These are phyloP conservation scores for Halisarca cf. caerulea DNA, from an alignment of 37 sponge, comb jelly and placozoan genomes.

Conservation along the genomic window DNA sequence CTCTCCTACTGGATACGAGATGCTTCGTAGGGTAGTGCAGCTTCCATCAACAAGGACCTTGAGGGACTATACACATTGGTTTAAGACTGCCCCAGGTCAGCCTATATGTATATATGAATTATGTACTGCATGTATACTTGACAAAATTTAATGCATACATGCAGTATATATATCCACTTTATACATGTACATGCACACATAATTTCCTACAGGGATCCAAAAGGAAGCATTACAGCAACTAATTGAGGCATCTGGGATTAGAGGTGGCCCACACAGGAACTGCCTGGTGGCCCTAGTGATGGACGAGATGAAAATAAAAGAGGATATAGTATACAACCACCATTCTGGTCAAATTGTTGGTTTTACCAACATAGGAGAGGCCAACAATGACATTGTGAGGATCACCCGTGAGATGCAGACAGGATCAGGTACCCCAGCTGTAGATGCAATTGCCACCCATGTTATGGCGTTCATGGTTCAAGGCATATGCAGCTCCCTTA, in stretches of 20 bases:
- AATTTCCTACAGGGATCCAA: too few relatives aligned
- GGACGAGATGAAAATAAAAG: constrained; percentile 24
- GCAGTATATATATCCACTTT: too few relatives aligned
- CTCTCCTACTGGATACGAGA: too few relatives aligned
- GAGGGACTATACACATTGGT: too few relatives aligned
- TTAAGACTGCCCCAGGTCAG: too few relatives aligned
- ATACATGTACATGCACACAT: too few relatives aligned
- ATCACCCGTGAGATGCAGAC: neutral
- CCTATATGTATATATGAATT: neutral
- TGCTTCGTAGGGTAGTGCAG: too few relatives aligned
- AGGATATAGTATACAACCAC: constrained; percentile 7
- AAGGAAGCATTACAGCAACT: too few relatives aligned
- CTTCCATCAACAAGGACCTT: too few relatives aligned
- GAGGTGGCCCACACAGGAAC: too few relatives aligned
- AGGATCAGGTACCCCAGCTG: neutral
- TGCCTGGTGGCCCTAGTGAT: neutral
- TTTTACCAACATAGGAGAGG: constrained; percentile 16
- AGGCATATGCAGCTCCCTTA: constrained; percentile 2
- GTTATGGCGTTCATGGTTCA: constrained; percentile 27
- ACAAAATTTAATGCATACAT: neutral
- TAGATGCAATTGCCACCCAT: constrained; percentile 9
- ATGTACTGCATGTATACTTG: neutral
- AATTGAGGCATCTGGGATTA: too few relatives aligned
- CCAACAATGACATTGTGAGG: neutral
- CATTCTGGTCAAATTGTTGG: neutral